A percentile compares a stretch with the other conserved stretches of the same genome.
These are phyloP conservation scores for Dolichopus griseipennis DNA, from an alignment of 2,888 invertebrate genomes.

Conservation along the genomic window DNA sequence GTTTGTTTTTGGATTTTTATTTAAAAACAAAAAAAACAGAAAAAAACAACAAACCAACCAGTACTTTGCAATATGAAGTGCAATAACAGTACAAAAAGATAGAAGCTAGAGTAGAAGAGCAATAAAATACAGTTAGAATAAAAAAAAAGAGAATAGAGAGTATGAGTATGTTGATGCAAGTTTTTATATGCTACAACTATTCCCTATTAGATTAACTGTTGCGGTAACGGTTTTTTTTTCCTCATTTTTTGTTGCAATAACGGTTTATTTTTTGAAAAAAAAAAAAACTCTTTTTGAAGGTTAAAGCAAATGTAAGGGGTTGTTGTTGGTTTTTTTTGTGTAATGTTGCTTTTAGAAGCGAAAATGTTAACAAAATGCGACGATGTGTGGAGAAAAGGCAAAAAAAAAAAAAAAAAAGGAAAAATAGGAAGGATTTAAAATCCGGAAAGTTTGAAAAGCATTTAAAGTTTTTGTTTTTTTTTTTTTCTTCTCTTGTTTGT, in stretches of 20 bases:
- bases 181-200: not conserved
- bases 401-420: not conserved
- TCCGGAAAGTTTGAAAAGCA: not conserved
- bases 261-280: too few species aligned
- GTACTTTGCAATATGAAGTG: too few species aligned
- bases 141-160: too few species aligned
- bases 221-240: conserved; percentile 1
- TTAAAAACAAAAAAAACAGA: too few species aligned
- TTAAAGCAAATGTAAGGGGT: not conserved
- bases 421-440: not conserved
- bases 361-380: not conserved
- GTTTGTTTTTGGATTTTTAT: too few species aligned
- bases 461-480: not conserved
- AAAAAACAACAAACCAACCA: too few species aligned
- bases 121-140: too few species aligned
- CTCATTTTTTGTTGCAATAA: not conserved
- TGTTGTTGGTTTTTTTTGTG: too few species aligned
- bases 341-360: not conserved
- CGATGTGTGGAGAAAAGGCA: too few species aligned
- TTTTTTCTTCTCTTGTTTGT: too few species aligned
- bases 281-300: not conserved
- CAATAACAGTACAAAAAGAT: too few species aligned
- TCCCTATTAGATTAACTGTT: not conserved
- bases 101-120: too few species aligned
- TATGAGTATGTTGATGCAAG: not conserved